These are phyloP conservation scores for Rotaria socialis DNA, from an alignment of 2,888 invertebrate species.

Conservation along the genomic window DNA sequence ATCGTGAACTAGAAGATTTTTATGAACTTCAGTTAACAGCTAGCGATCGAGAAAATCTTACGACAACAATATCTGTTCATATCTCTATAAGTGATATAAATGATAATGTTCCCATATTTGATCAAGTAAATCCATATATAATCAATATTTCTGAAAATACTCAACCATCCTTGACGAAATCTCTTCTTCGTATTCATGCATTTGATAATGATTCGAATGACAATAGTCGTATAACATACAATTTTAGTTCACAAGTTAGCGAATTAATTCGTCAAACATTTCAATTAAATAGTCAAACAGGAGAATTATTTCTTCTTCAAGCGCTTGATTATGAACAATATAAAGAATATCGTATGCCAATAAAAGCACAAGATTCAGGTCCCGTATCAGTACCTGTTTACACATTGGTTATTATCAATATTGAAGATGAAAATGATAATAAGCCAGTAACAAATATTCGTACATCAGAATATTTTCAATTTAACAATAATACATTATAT, in stretches of 20 bases:
- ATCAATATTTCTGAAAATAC: background rate
- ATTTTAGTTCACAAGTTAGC: background rate
- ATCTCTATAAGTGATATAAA: slow-evolving; percentile 38
- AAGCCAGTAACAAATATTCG: background rate
- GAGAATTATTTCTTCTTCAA: slow-evolving; percentile 10
- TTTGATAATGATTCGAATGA: slow-evolving; percentile 27
- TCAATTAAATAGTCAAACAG: slow-evolving; percentile 6
- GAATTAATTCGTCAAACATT: background rate
- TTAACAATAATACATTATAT: slow-evolving; percentile 15
- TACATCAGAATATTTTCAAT: slow-evolving; percentile 15
- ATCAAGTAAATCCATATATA: background rate
- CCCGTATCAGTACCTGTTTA: slow-evolving; percentile 23
- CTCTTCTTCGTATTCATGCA: slow-evolving; percentile 5
- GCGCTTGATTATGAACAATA: slow-evolving; percentile 34
- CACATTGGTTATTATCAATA: background rate
- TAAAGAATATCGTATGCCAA: slow-evolving; percentile 26
- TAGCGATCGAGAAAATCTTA: slow-evolving; percentile 38
- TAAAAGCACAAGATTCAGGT: slow-evolving; percentile 10
- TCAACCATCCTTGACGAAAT: background rate
- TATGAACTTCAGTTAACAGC: slow-evolving; percentile 32
- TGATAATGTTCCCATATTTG: slow-evolving; percentile 36
- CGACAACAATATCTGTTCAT: background rate
- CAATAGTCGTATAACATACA: background rate
- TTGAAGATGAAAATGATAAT: slow-evolving; percentile 36
- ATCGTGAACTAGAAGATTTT: slow-evolving; percentile 36